Evolutionary conservation across 2,797 vertebrate species (phyloP), one percentile per base, ranked within the genome.

Genomic region (Enteromius paludinosus): DNA sequence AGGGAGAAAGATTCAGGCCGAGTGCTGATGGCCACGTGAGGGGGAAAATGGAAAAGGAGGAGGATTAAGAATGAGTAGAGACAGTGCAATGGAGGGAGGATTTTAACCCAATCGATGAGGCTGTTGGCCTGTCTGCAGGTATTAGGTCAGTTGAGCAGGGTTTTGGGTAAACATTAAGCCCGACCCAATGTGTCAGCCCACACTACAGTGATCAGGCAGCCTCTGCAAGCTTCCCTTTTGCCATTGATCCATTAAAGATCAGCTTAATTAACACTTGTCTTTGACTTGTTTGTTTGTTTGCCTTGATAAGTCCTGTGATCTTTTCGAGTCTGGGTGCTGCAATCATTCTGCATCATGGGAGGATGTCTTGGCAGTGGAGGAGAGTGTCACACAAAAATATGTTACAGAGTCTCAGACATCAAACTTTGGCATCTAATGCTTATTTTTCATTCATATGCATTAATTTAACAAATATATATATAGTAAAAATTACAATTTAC

Each of bases 231-330:
- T n/a, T 43, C 90, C 88, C 90, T 86, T 76, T 85, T 87, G 85
- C 84, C 91, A 93, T 92, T 92, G 91, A 94, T 92, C 91, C 88
- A 86, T 86, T 91, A 90, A 92, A 91, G 91, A 93, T 92, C 91
- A 89, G 88, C 89, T 91, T 93, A 91, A 92, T 93, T 93, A 93
- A 90, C 89, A 86, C 89, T 88, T 87, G 87, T 92, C 89, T 89
- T 88, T 89, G 89, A 89, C 52, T 72, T 91, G 87, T 91, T 92
- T 91, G 90, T 93, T 92, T 93, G 89, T 91, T 90, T 92, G 90
- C 86, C 91, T 91, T 90, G 86, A 92, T 91, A 90, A 91, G 88
- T 91, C 90, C 86, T 92, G 88, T 93, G 91, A 92, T 93, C 90
- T 92, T 88, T 69, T 65, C 0, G 65, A 83, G 66, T 82, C 52